Conservation (phyloP, 2,888 invertebrate species). For the Oxyscelio sp. region DNA sequence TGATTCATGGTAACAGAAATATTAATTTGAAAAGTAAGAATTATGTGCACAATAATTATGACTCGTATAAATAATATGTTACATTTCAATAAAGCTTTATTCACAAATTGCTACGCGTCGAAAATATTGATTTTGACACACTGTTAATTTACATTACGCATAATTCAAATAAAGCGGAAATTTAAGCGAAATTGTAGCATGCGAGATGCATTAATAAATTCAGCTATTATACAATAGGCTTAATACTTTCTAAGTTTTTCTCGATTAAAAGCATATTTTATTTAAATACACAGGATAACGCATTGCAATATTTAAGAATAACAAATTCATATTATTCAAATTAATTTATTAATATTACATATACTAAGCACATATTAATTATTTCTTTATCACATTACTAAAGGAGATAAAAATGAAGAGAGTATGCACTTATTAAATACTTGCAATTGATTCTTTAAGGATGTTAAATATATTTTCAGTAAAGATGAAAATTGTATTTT, state of each 20-base stretch:
- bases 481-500: too few species aligned
- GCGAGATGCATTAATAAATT: slow-evolving; percentile 5
- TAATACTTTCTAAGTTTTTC: slow-evolving; percentile 2
- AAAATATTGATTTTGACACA: slow-evolving; percentile 50
- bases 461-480: too few species aligned
- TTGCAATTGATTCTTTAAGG: too few species aligned
- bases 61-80: neutral
- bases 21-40: neutral
- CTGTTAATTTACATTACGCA: slow-evolving; percentile 28
- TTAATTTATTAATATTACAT: too few species aligned
- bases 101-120: slow-evolving; percentile 16
- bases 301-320: too few species aligned
- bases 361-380: too few species aligned
- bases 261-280: too few species aligned
- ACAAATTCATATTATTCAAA: too few species aligned
- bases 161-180: slow-evolving; percentile 38
- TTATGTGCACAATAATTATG: neutral
- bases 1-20: neutral
- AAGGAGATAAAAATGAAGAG: too few species aligned
- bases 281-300: too few species aligned
- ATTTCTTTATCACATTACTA: too few species aligned
- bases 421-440: too few species aligned
- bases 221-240: neutral
- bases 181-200: slow-evolving; percentile 21
- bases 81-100: slow-evolving; percentile 7